Evolutionary conservation across 2,797 vertebrate species (phyloP).

Genomic region (Anabacerthia variegaticeps): DNA sequence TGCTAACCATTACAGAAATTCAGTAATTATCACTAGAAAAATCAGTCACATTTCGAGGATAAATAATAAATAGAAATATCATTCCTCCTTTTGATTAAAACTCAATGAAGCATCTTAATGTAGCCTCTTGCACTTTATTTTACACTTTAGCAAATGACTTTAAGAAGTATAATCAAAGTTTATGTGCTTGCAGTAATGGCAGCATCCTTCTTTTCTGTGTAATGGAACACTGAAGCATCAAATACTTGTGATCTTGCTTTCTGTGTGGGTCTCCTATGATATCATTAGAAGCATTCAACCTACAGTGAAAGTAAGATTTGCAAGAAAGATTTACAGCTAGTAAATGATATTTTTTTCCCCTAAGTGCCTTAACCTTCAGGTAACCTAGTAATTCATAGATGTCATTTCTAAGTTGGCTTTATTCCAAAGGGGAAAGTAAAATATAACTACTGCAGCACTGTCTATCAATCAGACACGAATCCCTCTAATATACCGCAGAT

Average conservation of each 20-base stretch:
- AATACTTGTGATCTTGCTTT: background rate
- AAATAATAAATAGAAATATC: constrained; percentile 55
- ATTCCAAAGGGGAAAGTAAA: constrained; percentile 1
- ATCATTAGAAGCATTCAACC: background rate
- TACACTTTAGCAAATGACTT: constrained; percentile 15
- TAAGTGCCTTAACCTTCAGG: constrained; percentile 26
- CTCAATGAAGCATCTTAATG: constrained; percentile 54
- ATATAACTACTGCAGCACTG: background rate
- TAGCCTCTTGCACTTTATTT: constrained; percentile 35
- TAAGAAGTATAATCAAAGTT: constrained; percentile 46
- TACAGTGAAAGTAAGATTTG: background rate
- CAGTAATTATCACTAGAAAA: constrained; percentile 28
- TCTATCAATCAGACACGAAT: background rate
- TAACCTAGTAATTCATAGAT: background rate
- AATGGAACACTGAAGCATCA: background rate
- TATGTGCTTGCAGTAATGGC: background rate
- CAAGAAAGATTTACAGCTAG: background rate
- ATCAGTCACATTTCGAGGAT: constrained; percentile 7
- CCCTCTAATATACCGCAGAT: background rate
- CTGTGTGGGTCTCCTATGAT: background rate
- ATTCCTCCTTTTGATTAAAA: constrained; percentile 59
- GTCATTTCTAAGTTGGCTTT: background rate
- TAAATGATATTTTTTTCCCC: background rate
- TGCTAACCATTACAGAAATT: constrained; percentile 7
- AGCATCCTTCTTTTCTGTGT: constrained; percentile 9